These are phyloP conservation scores for Xenops minutus DNA, from an alignment of 2,797 vertebrate genomes.

Conservation along the genomic window DNA sequence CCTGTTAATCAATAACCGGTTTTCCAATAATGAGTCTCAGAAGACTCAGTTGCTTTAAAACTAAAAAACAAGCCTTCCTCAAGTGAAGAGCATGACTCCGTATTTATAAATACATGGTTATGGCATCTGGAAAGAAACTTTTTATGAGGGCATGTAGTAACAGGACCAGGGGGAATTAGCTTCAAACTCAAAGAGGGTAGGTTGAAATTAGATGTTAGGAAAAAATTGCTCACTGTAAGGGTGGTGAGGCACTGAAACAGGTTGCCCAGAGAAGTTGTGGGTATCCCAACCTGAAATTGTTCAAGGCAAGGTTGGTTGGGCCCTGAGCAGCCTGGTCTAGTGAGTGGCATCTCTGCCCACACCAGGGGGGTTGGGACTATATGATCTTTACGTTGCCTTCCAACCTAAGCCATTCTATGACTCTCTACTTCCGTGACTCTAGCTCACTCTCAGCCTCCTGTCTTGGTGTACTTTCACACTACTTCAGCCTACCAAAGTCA, in stretches of 20 bases:
- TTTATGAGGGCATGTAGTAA: not conserved
- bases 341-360: not conserved
- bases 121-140: not conserved
- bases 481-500: not conserved
- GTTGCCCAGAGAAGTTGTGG: not conserved
- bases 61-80: not conserved
- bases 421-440: not conserved
- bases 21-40: not conserved
- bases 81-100: not conserved
- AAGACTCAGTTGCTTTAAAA: not conserved
- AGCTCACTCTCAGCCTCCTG: accelerated
- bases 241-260: not conserved
- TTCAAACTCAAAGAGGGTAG: not conserved
- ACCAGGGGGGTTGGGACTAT: not conserved
- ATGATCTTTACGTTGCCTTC: not conserved
- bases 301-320: not conserved
- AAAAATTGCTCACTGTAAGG: not conserved
- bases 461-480: not conserved
- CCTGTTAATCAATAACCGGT: not conserved
- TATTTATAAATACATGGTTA: not conserved
- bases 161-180: not conserved
- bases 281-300: not conserved
- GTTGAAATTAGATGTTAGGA: not conserved
- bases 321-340: not conserved
- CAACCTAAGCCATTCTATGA: not conserved